These are phyloP conservation scores for Xyliphius kryptos DNA, from an alignment of 2,113 vertebrate species.

Conservation along the genomic window DNA sequence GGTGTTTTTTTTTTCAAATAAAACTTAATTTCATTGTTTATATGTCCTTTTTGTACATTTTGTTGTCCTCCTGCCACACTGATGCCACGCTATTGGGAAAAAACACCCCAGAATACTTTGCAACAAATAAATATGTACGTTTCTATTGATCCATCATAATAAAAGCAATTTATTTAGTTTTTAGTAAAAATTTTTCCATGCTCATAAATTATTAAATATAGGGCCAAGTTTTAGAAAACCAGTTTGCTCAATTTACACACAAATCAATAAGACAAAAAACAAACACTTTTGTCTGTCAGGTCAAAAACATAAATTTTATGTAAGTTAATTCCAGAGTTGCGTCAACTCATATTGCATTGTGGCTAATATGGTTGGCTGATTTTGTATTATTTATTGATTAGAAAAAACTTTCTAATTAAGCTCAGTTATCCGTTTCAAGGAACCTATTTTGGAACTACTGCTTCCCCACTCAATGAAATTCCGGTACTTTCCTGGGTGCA, in stretches of 20 bases:
- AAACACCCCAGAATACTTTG: too few relatives aligned
- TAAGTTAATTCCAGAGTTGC: conserved; percentile 7
- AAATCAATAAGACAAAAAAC: conserved; percentile 33
- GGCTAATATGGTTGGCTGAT: conserved; percentile 23
- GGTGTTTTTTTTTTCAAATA: too few relatives aligned
- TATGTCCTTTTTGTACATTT: too few relatives aligned
- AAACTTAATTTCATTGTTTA: too few relatives aligned
- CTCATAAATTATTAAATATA: neutral
- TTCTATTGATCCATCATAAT: too few relatives aligned
- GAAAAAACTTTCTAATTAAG: conserved; percentile 46
- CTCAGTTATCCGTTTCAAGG: conserved; percentile 62
- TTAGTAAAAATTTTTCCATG: conserved; percentile 16
- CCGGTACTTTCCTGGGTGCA: conserved; percentile 61
- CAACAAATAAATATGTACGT: too few relatives aligned
- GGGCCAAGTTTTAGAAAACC: conserved; percentile 28
- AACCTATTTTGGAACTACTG: conserved; percentile 53
- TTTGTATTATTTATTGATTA: conserved; percentile 22
- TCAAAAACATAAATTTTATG: conserved; percentile 12
- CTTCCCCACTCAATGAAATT: conserved; percentile 59
- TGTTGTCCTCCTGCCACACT: too few relatives aligned
- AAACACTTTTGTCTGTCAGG: neutral
- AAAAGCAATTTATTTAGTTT: conserved; percentile 48
- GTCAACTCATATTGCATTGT: neutral
- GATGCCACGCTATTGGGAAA: conserved; percentile 29
- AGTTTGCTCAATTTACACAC: conserved; percentile 38